Conservation (phyloP, 2,888 invertebrate species). For the Myopa testacea region DNA sequence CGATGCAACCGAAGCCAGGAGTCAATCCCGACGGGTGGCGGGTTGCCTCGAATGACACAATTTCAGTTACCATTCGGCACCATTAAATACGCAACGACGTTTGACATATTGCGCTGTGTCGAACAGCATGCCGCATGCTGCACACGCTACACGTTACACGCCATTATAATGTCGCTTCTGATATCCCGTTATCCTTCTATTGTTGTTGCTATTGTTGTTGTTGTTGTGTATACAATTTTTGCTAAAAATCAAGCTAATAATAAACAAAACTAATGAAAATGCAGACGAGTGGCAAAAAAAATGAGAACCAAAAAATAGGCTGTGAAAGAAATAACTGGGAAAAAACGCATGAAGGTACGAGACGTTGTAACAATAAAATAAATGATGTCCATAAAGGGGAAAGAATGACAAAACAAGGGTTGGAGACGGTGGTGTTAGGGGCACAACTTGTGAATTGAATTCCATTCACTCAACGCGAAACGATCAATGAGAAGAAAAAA, state of each 20-base stretch:
- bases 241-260: constrained; percentile 46
- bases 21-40: neutral
- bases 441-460: constrained; percentile 19
- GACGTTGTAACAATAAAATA: constrained; percentile 26
- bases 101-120: constrained; percentile 30
- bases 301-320: neutral
- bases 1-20: neutral
- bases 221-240: constrained; percentile 19
- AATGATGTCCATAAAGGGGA: constrained; percentile 24
- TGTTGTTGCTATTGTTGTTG: constrained; percentile 5
- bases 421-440: constrained; percentile 5
- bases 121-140: constrained; percentile 12
- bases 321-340: neutral
- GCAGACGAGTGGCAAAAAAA: neutral
- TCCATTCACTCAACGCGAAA: neutral
- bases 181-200: neutral
- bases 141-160: neutral
- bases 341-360: no score
- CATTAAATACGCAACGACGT: constrained; percentile 18
- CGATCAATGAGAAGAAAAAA: neutral
- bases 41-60: neutral
- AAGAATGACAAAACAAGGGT: constrained; percentile 22
- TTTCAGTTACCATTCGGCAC: constrained; percentile 1
- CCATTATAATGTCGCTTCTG: neutral
- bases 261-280: constrained; percentile 42